Evolutionary conservation across 1,140 invertebrate species (phyloP).

Genomic region (Chironomus striatipennis): DNA sequence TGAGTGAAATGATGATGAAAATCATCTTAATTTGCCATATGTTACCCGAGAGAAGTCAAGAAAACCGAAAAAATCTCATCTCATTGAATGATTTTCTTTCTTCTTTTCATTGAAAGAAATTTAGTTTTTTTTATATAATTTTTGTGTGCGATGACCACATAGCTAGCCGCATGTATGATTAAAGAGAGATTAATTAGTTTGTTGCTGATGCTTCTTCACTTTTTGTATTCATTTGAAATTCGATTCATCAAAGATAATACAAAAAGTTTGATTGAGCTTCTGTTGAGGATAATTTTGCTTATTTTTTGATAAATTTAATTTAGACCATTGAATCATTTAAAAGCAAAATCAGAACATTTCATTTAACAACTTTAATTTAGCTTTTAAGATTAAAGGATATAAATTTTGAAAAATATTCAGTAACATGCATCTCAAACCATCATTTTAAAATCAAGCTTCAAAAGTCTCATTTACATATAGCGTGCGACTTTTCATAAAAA

Average conservation of each 20-base stretch:
- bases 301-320: too few species aligned
- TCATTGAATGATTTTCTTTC: conserved; percentile 20
- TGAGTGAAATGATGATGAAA: neutral
- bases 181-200: conserved; percentile 20
- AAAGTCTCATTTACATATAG: neutral
- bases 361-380: too few species aligned
- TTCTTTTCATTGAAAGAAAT: neutral
- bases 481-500: neutral
- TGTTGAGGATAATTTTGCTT: neutral
- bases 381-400: too few species aligned
- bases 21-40: conserved; percentile 22
- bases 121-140: too few species aligned
- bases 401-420: too few species aligned
- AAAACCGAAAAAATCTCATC: conserved; percentile 8
- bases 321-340: too few species aligned
- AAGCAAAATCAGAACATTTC: too few species aligned
- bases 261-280: neutral
- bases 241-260: neutral
- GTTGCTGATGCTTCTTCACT: neutral
- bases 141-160: neutral
- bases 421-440: too few species aligned
- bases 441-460: too few species aligned
- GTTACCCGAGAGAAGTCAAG: neutral
- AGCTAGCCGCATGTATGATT: neutral
- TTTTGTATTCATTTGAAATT: neutral